A percentile compares a stretch with the other conserved stretches of the same genome.
Evolutionary conservation across 1,140 invertebrate genomes (phyloP).

Genomic region (Cephus cinctus): DNA sequence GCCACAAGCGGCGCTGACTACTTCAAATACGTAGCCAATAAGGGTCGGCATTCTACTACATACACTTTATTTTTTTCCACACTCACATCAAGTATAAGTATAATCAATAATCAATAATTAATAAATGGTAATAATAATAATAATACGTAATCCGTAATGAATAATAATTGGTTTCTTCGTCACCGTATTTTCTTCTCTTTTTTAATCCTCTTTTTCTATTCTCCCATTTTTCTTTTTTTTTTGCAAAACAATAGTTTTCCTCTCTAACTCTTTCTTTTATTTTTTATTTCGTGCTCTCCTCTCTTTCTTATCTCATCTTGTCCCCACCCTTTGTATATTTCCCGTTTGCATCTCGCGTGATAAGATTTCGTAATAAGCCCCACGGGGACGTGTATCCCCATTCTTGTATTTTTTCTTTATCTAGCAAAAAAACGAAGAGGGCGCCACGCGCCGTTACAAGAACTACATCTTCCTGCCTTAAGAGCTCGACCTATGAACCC

Average conservation of each 20-base stretch:
- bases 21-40: no score
- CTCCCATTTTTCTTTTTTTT: constrained; percentile 15
- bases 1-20: no score
- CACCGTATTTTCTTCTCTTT: constrained; percentile 8
- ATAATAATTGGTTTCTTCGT: constrained; percentile 26
- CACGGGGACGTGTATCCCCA: no score
- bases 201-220: constrained; percentile 9
- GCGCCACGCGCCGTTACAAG: no score
- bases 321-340: constrained; percentile 15
- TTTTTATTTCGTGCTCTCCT: constrained; percentile 10
- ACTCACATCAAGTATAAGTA: constrained; percentile 44
- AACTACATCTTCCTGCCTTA: no score
- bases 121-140: constrained; percentile 18
- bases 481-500: no score
- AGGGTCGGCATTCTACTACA: constrained; percentile 36
- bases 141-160: constrained; percentile 28
- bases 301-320: constrained; percentile 12
- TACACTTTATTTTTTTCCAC: constrained; percentile 41
- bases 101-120: no score
- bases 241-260: constrained; percentile 6
- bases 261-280: constrained; percentile 2
- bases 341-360: no score
- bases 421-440: no score
- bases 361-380: no score
- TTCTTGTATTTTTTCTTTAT: no score